Percentiles rank a stretch among this genome's conserved stretches.
Evolutionary conservation across 1,140 invertebrate species (phyloP).

Genomic region (Cheumatopsyche charites): DNA sequence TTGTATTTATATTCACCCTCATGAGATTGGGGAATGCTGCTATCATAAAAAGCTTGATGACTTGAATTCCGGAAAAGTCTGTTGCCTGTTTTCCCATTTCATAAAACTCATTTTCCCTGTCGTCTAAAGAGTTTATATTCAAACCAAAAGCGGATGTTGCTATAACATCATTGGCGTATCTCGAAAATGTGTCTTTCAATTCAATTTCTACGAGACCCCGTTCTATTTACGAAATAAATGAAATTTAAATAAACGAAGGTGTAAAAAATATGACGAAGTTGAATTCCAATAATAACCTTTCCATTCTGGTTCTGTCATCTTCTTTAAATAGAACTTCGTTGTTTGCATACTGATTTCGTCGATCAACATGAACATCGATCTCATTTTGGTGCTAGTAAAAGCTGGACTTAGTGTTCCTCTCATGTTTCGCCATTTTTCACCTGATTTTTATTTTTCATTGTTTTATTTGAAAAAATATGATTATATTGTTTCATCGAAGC

Average conservation of each 20-base stretch:
- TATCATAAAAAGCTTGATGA: slow-evolving; percentile 25
- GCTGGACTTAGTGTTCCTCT: slow-evolving; percentile 48
- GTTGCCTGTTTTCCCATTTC: slow-evolving; percentile 51
- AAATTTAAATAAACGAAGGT: no score
- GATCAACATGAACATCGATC: slow-evolving; percentile 49
- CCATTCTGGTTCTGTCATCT: slow-evolving; percentile 30
- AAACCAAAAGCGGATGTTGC: slow-evolving; percentile 62
- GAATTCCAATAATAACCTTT: no score
- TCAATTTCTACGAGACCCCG: slow-evolving; percentile 51
- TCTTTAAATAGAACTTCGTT: slow-evolving; percentile 47
- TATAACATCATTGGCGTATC: slow-evolving; percentile 62
- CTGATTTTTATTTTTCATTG: slow-evolving; percentile 27
- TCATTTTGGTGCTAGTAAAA: slow-evolving; percentile 50
- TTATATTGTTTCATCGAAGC: no score
- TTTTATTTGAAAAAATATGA: no score
- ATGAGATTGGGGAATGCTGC: neutral
- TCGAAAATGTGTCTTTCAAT: slow-evolving; percentile 54
- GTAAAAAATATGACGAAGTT: no score
- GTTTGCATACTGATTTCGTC: slow-evolving; percentile 47
- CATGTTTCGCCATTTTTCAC: slow-evolving; percentile 53
- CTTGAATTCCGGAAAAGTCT: slow-evolving; percentile 40
- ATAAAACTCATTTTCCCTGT: slow-evolving; percentile 56
- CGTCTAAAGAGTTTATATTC: slow-evolving; percentile 56
- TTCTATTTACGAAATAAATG: no score
- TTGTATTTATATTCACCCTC: slow-evolving; percentile 3